Evolutionary conservation across 2,888 invertebrate species (phyloP), one percentile per base, ranked within the genome.

Genomic region (Xestia ashworthii): DNA sequence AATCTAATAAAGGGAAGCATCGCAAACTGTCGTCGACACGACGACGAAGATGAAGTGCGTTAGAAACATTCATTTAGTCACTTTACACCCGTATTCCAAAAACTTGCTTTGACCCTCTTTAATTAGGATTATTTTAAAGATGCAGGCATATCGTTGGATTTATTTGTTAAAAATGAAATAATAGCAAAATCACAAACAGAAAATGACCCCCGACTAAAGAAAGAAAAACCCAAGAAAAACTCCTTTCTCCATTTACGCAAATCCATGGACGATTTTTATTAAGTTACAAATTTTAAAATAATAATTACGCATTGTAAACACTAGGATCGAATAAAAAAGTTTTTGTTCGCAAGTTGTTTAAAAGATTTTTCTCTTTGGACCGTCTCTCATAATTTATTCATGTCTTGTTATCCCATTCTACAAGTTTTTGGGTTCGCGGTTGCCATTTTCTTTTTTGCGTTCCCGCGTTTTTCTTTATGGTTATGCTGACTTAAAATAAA

Each of bases 321-420:
- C 81, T 83, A 81, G 66, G 82, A 88, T 87, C 74, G 81, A 84
- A 85, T 86, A 84, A 88, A 88, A 88, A 86, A 89, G 81, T 85
- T 89, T 84, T 81, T 78, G 77, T 84, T 82, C 81, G 14, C 71
- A 82, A 86, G 80, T 89, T 89, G 83, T 85, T 88, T 85, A 78
- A 88, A 85, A 86, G 83, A 84, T 83, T 87, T 91, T 89, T 91
- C 76, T 89, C 87, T 71, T 88, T 77, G 79, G 81, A 82, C 80
- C 75, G 86, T 91, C 87, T 80, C 88, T 90, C 81, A 88, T 92
- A 92, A 92, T 92, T 92, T 92, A 92, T 92, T 92, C 92, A 92
- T 92, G 85, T 85, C 86, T 88, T 83, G 86, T 79, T 78, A 80
- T 84, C 82, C 86, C 82, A 81, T 84, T 88, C 81, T 81, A 80